phyloP scores from a whole-genome alignment of 2,797 vertebrate species.

The Steatocranus sp. region DNA sequence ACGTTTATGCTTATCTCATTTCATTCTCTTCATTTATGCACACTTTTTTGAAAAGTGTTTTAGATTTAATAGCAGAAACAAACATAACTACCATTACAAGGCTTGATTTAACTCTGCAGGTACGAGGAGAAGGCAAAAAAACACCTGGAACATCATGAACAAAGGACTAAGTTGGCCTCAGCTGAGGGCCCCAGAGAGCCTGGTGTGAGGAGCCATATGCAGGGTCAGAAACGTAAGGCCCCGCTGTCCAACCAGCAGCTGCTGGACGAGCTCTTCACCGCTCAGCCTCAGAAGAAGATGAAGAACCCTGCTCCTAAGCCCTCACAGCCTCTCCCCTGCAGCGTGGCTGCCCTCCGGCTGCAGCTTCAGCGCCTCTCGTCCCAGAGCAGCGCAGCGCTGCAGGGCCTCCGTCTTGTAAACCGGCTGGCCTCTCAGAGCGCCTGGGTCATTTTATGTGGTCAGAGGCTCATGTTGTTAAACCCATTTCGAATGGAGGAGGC shows the following conservation, averaged over 20 bases:
- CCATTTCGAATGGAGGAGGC: slow-evolving; percentile 92
- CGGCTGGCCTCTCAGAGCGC: slow-evolving; percentile 83
- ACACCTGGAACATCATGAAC: slow-evolving; percentile 79
- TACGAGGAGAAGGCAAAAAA: slow-evolving; percentile 85
- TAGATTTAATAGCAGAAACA: not conserved
- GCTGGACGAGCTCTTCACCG: slow-evolving; percentile 84
- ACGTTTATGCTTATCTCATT: not conserved
- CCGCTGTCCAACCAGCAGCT: slow-evolving; percentile 82
- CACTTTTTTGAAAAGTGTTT: not conserved
- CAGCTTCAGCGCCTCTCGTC: slow-evolving; percentile 68
- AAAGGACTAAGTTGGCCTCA: slow-evolving; percentile 70
- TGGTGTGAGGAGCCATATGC: slow-evolving; percentile 40
- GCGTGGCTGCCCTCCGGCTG: slow-evolving; percentile 76
- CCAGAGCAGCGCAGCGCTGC: slow-evolving; percentile 48
- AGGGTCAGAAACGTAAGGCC: slow-evolving; percentile 80
- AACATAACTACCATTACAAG: not conserved
- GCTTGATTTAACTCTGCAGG: slow-evolving; percentile 63
- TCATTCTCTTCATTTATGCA: not conserved
- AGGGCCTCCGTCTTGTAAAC: slow-evolving; percentile 79
- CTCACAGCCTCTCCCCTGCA: slow-evolving; percentile 77
- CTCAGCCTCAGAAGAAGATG: slow-evolving; percentile 74
- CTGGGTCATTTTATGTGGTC: slow-evolving; percentile 85
- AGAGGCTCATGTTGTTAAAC: slow-evolving; percentile 86
- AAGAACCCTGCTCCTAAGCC: slow-evolving; percentile 41
- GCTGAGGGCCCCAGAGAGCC: slow-evolving; percentile 58